Percentiles rank a stretch among this genome's conserved stretches.
phyloP scores from a whole-genome alignment of 2,113 vertebrate genomes.

The Pseudonaja textilis region DNA sequence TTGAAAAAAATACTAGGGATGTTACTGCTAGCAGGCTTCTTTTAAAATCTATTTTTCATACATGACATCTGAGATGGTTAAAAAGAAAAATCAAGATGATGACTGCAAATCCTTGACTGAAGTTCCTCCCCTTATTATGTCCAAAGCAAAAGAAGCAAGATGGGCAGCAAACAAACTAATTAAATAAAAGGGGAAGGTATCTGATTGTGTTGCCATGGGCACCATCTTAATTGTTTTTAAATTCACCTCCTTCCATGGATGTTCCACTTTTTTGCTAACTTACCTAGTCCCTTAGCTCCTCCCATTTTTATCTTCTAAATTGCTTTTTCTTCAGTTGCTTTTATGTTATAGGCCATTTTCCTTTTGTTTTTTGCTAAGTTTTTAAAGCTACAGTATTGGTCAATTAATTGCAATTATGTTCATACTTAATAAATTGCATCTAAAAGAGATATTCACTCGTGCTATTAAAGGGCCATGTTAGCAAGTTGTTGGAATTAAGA shows the following conservation, averaged over 20 bases:
- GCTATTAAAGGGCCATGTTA: not conserved
- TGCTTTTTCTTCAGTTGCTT: not conserved
- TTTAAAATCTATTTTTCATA: not conserved
- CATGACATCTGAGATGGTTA: not conserved
- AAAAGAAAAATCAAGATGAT: not conserved
- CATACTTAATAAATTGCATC: not conserved
- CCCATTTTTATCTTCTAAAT: not conserved
- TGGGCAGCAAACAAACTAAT: not conserved
- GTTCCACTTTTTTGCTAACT: not conserved
- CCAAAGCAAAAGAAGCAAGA: not conserved
- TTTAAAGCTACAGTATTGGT: not conserved
- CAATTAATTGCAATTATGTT: not conserved
- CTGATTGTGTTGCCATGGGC: not conserved
- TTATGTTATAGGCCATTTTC: not conserved
- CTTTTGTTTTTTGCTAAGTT: not conserved
- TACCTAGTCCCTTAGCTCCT: not conserved
- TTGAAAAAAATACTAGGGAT: not conserved
- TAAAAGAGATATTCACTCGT: not conserved
- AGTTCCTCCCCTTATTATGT: not conserved
- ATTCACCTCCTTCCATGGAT: not conserved
- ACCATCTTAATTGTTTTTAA: not conserved
- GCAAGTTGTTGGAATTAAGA: not conserved
- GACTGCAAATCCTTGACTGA: not conserved
- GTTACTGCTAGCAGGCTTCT: not conserved
- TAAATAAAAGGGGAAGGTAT: not conserved